Base-by-base conservation (phyloP, 1,140 invertebrate genomes). In the Antheraea pernyi region DNA sequence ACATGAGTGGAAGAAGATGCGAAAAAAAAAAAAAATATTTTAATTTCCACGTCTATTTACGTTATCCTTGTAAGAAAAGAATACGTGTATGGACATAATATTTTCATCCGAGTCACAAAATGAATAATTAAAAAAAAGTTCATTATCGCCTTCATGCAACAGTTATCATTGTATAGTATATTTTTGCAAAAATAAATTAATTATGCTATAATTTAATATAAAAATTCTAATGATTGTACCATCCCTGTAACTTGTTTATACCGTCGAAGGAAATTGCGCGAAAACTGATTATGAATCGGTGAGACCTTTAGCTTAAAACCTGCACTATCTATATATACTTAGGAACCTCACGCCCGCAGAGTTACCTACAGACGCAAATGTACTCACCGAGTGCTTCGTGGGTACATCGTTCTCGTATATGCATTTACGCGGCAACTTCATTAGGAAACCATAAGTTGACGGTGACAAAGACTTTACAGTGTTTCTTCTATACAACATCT, bases 241-340 rank as follows among this genome's bases (percentile, higher is more conserved):
- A 80, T 46, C 76, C 76, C 76, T 81, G 72, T 39, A 65, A 62
- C 59, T 76, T 77, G 72, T 86, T 85, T 81, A 84, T 78, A 77
- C 75, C 78, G 80, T 85, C 74, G 80, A 79, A 86, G 79, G 83
- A 87, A 91, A 88, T 89, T 82, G 79, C 71, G 81, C 74, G 86
- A 82, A 84, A 84, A 88, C 79, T 88, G 80, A 89, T 89, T 89
- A 91, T 86, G 80, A 85, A 88, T 87, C 80, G 81, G 78, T 81
- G 84, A 87, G 82, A 84, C 80, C 80, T 83, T 79, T 74, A 82
- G 80, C 81, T 82, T 77, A 83, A 84, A 88, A 80, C 69, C 76
- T 82, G 76, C 46, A 53, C 46, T 53, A 16, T 53, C 1, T 53
- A 48, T 48, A 53, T 53, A 53, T 13, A 53, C 65, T 63, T 68